Conservation (phyloP, 2,113 vertebrate species). For the Elgaria multicarinata region DNA sequence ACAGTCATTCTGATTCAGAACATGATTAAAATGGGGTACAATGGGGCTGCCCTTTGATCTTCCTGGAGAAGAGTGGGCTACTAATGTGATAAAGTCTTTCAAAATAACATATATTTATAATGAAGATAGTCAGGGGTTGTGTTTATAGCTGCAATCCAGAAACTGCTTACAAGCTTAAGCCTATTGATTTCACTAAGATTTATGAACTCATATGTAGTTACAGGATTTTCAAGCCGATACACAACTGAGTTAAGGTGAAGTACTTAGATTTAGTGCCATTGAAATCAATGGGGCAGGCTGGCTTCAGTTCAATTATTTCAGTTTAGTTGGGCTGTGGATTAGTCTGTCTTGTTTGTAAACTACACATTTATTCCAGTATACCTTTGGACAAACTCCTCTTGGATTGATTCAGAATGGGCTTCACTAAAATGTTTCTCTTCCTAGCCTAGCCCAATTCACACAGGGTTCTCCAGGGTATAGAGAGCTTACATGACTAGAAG, state of each 20-base stretch:
- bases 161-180: background rate
- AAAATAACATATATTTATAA: background rate
- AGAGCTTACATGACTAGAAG: no score
- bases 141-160: conserved; percentile 13
- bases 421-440: background rate
- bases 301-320: background rate
- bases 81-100: background rate
- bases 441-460: background rate
- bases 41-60: background rate
- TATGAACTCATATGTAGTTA: conserved; percentile 8
- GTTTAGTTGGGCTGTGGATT: background rate
- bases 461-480: background rate
- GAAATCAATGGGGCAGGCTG: background rate
- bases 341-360: background rate
- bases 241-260: background rate
- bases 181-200: conserved; percentile 16
- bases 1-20: background rate
- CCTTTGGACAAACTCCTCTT: background rate
- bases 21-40: background rate
- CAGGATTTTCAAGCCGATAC: background rate
- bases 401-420: background rate
- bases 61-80: background rate
- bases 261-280: background rate
- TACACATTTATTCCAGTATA: background rate
- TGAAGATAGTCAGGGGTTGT: background rate